These are phyloP conservation scores for Synanceia verrucosa DNA, from an alignment of 2,797 vertebrate genomes.

Conservation along the genomic window DNA sequence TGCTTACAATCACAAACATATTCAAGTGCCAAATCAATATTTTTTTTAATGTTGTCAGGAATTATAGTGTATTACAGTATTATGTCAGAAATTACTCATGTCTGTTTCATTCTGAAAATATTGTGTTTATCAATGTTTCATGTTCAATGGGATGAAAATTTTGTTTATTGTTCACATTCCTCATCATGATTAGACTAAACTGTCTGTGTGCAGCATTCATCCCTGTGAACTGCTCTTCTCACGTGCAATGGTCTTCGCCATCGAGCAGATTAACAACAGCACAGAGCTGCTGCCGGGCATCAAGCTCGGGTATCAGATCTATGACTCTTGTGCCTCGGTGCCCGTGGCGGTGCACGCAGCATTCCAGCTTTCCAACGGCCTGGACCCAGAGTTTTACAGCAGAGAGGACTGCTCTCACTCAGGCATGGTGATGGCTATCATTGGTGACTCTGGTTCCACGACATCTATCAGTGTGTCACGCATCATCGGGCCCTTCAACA, in stretches of 20 bases:
- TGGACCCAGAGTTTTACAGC: conserved; percentile 33
- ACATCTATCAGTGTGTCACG: conserved; percentile 74
- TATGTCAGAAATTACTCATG: too few species aligned
- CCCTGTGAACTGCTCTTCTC: conserved; percentile 60
- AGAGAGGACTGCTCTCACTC: conserved; percentile 33
- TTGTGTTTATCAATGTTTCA: too few species aligned
- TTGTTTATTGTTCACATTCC: too few species aligned
- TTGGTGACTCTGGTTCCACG: conserved; percentile 75
- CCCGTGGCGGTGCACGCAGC: conserved; percentile 48
- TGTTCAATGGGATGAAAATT: too few species aligned
- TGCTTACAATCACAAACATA: too few species aligned
- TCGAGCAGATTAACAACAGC: conserved; percentile 74
- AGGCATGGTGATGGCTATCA: conserved; percentile 47
- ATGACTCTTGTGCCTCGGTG: conserved; percentile 68
- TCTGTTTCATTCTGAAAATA: too few species aligned
- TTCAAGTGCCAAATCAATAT: too few species aligned
- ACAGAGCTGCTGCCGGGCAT: conserved; percentile 61
- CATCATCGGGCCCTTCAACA: conserved; percentile 63
- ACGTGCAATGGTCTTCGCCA: conserved; percentile 64
- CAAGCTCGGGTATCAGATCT: conserved; percentile 67
- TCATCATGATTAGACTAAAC: too few species aligned
- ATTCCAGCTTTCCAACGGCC: conserved; percentile 60
- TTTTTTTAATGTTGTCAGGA: too few species aligned
- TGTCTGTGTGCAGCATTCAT: conserved; percentile 41
- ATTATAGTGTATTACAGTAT: too few species aligned